Conservation (phyloP, 2,888 invertebrate species). For the Nephrotoma guestfalica region DNA sequence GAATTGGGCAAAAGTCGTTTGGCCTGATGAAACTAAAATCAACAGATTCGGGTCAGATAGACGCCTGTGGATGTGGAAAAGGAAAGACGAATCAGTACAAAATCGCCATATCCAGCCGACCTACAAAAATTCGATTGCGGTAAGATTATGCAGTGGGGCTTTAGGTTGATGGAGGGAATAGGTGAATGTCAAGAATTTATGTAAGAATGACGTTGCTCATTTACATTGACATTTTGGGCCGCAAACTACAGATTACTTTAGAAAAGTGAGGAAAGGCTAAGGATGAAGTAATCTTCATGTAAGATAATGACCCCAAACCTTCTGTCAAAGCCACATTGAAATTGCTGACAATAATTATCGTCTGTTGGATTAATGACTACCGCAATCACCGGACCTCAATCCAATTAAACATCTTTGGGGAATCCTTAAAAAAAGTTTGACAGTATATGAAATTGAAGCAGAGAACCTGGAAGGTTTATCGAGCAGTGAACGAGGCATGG, state of each 20-base stretch:
- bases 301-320: background rate
- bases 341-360: background rate
- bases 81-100: background rate
- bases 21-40: no score
- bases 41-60: background rate
- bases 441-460: background rate
- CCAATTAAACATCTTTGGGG: background rate
- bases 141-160: background rate
- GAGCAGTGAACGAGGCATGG: background rate
- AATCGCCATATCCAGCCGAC: background rate
- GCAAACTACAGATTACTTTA: background rate
- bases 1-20: background rate
- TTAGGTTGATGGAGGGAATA: background rate
- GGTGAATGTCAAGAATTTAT: background rate
- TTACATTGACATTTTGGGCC: background rate
- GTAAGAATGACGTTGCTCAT: background rate
- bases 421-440: background rate
- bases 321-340: background rate
- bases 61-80: background rate
- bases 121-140: background rate
- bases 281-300: background rate
- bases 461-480: no score
- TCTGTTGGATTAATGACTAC: background rate
- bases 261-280: background rate
- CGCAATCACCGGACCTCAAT: background rate